Evolutionary conservation across 2,888 invertebrate species (phyloP).

Genomic region (Aspidiotus rigidus): DNA sequence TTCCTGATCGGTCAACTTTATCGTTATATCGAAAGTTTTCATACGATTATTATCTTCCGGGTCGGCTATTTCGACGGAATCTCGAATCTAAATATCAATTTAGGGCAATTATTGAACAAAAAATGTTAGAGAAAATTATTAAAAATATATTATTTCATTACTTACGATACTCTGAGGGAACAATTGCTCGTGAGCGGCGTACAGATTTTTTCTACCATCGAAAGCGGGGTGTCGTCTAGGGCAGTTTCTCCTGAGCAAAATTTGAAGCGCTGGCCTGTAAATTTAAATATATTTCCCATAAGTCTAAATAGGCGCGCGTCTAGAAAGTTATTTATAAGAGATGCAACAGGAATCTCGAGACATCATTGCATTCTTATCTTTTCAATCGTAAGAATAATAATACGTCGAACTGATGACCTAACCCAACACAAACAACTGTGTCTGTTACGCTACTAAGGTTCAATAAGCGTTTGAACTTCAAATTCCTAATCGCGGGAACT

Average conservation of each 20-base stretch:
- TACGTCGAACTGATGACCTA: too few relatives aligned
- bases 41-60: slow-evolving; percentile 40
- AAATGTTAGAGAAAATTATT: not conserved
- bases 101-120: not conserved
- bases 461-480: too few relatives aligned
- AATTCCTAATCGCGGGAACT: not conserved
- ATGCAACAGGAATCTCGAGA: too few relatives aligned
- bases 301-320: not conserved
- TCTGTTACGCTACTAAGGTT: too few relatives aligned
- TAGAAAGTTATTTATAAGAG: too few relatives aligned
- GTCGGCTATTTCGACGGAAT: slow-evolving; percentile 43
- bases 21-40: slow-evolving; percentile 46
- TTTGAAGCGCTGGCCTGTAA: not conserved
- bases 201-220: not conserved
- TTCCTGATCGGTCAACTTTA: slow-evolving; percentile 47
- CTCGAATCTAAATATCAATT: slow-evolving; percentile 6
- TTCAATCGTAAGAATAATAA: too few relatives aligned
- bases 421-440: too few relatives aligned
- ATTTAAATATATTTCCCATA: not conserved
- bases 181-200: not conserved
- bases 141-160: not conserved
- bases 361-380: too few relatives aligned
- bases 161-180: not conserved
- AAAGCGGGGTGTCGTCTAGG: not conserved
- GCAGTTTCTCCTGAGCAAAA: not conserved